phyloP scores from a whole-genome alignment of 2,113 vertebrate genomes.

The Myxocyprinus asiaticus region DNA sequence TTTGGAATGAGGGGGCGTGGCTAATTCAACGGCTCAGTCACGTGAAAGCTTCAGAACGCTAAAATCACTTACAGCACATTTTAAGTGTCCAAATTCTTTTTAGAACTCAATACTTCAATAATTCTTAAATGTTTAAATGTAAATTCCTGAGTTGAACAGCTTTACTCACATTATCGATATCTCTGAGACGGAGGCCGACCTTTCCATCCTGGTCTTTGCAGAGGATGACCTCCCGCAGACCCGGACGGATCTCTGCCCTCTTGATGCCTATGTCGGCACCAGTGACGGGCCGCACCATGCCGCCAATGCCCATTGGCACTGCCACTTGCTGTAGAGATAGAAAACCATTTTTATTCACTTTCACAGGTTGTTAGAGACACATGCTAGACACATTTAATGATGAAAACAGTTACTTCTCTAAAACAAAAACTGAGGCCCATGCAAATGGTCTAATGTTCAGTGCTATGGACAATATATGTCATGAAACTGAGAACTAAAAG shows the following conservation, averaged over 20 bases:
- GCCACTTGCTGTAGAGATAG: constrained; percentile 71
- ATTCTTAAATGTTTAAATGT: background rate
- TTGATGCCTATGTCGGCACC: constrained; percentile 79
- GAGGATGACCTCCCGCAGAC: constrained; percentile 86
- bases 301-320: constrained; percentile 56
- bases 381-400: too few relatives aligned
- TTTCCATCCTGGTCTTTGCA: constrained; percentile 92
- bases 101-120: background rate
- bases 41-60: too few relatives aligned
- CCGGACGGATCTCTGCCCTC: constrained; percentile 87
- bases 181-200: constrained; percentile 82
- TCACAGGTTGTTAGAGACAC: too few relatives aligned
- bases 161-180: constrained; percentile 85
- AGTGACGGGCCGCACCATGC: constrained; percentile 81
- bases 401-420: too few relatives aligned
- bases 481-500: too few relatives aligned
- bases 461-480: too few relatives aligned
- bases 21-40: too few relatives aligned
- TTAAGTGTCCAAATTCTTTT: too few relatives aligned
- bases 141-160: background rate
- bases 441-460: too few relatives aligned
- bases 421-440: background rate
- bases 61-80: too few relatives aligned
- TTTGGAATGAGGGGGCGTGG: too few relatives aligned
- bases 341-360: background rate